Evolutionary conservation across 2,888 invertebrate species (phyloP).

Genomic region (Pterostichus niger): DNA sequence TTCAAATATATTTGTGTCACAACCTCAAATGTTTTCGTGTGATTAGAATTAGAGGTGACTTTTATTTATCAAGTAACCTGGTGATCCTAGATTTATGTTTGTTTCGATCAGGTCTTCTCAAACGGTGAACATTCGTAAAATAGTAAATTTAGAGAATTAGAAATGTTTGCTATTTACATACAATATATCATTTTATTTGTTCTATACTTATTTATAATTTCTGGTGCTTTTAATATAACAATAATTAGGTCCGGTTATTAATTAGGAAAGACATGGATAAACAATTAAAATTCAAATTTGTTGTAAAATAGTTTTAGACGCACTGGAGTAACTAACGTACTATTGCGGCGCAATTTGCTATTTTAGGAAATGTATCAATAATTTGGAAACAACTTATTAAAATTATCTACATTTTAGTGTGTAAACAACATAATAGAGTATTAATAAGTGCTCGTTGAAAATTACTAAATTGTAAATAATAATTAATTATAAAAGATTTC

Average conservation of each 20-base stretch:
- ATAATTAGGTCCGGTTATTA: too few relatives aligned
- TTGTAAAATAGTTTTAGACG: background rate
- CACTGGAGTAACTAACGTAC: background rate
- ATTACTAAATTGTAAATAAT: background rate
- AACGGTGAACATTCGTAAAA: too few relatives aligned
- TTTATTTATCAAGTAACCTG: conserved; percentile 36
- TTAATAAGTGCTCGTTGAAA: background rate
- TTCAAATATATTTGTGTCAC: too few relatives aligned
- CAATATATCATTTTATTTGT: too few relatives aligned
- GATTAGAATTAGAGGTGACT: conserved; percentile 36
- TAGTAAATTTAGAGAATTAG: too few relatives aligned
- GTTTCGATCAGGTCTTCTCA: background rate
- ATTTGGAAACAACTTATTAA: conserved; percentile 33
- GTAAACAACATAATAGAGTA: conserved; percentile 22
- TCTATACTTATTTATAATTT: too few relatives aligned
- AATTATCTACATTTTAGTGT: conserved; percentile 17
- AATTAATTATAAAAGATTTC: background rate
- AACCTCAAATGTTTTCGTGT: background rate
- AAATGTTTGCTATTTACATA: too few relatives aligned
- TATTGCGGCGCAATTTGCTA: background rate
- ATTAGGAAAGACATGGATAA: too few relatives aligned
- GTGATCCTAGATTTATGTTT: conserved; percentile 13
- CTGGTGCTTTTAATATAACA: too few relatives aligned
- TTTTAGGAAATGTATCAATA: conserved; percentile 2
- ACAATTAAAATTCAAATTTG: too few relatives aligned